Evolutionary conservation across 1,140 invertebrate genomes (phyloP), one percentile per base, ranked within the genome.

Genomic region (Dinoponera quadriceps): DNA sequence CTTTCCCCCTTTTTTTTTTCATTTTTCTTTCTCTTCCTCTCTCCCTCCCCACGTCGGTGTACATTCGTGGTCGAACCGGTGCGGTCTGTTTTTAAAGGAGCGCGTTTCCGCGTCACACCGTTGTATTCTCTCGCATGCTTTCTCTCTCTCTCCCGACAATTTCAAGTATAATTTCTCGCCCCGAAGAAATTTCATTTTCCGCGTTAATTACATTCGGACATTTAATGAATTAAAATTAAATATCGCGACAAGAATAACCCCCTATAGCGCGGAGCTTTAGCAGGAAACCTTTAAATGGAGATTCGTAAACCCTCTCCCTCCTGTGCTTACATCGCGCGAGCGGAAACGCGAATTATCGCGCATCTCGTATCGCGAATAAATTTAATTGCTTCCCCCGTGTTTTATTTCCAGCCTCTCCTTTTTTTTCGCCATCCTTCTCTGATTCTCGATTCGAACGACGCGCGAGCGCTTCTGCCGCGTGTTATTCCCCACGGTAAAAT

Each of bases 181-280:
- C 20, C n/a, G 29, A 44, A 51, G 63, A 57, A 33, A 71, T 69
- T 80, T 80, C 51, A 80, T 80, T 80, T 80, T 71, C 51, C 55
- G 33, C 54, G 75, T 71, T 80, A 80, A 80, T 80, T 80, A 71
- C 75, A 71, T 59, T 44, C 16, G 75, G 48, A 80, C 38, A 71
- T 18, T 80, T 80, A 80, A 80, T 80, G 75, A 80, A 80, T 80
- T 80, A 80, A 80, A 80, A 80, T 80, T 80, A 80, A 80, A 80
- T 69, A 80, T 55, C 65, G 48, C 69, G 65, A 80, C 75, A 57
- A 71, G 68, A 80, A 38, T 57, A 80, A 57, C 55, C 33, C 75
- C 44, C 33, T 33, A 20, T 29, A 49, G 16, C 38, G 62, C 4
- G 48, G 62, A 69, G 55, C 38, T 78, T 78, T 78, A 78, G 69